These are phyloP conservation scores for Limonius californicus DNA, from an alignment of 1,140 invertebrate genomes.

Conservation along the genomic window DNA sequence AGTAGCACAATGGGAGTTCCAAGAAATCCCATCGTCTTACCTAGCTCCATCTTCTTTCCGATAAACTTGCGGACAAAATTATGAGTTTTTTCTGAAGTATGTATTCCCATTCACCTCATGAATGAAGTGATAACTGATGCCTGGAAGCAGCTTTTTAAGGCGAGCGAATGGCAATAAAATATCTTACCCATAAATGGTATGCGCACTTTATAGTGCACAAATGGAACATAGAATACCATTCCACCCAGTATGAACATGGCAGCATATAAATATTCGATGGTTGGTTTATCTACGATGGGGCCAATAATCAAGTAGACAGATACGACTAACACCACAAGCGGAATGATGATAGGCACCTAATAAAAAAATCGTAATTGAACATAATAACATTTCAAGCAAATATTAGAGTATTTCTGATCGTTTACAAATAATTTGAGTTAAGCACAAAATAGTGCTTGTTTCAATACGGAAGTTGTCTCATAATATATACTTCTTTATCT, in stretches of 20 bases:
- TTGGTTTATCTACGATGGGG: conserved; percentile 88
- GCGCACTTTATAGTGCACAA: conserved; percentile 82
- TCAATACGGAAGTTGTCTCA: no score
- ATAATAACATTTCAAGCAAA: no score
- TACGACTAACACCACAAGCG: conserved; percentile 80
- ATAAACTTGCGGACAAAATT: not conserved
- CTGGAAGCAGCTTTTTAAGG: conserved; percentile 13
- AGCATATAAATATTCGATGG: conserved; percentile 89
- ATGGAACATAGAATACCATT: conserved; percentile 87
- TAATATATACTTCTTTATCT: no score
- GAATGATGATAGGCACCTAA: conserved; percentile 88
- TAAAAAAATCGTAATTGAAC: no score
- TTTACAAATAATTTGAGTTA: no score
- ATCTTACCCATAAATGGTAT: conserved; percentile 77
- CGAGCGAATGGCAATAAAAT: conserved; percentile 14
- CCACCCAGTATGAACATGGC: conserved; percentile 83
- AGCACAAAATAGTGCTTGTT: no score
- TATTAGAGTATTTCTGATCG: no score
- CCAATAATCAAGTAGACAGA: conserved; percentile 89
- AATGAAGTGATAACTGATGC: conserved; percentile 12
- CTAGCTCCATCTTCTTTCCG: conserved; percentile 9
- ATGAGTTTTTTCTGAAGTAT: conserved; percentile 11
- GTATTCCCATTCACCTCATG: conserved; percentile 11
- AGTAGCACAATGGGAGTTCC: conserved; percentile 9
- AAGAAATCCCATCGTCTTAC: conserved; percentile 13